Conservation (phyloP, 2,797 vertebrate genomes). For the Pachyuromys duprasi region DNA sequence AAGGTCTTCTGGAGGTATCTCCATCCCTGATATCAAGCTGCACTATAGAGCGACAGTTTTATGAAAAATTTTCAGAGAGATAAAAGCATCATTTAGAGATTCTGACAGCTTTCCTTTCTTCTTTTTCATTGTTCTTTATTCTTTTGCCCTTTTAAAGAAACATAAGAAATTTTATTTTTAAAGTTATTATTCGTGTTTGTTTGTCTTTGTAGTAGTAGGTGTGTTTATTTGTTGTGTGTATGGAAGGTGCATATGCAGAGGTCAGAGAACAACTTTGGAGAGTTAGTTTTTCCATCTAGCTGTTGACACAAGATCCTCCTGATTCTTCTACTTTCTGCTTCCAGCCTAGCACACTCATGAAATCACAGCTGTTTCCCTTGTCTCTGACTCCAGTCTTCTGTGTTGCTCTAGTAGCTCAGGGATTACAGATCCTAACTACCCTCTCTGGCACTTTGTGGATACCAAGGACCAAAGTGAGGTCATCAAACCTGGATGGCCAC, state of each 20-base stretch:
- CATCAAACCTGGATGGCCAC: not conserved
- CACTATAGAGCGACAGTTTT: too few species aligned
- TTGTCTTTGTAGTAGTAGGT: not conserved
- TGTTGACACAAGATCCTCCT: not conserved
- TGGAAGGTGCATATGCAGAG: not conserved
- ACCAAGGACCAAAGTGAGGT: not conserved
- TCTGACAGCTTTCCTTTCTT: not conserved
- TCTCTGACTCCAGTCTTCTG: not conserved
- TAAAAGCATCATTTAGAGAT: not conserved
- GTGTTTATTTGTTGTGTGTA: accelerated
- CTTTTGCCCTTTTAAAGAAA: not conserved
- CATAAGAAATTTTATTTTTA: not conserved
- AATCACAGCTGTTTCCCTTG: not conserved
- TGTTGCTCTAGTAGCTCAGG: not conserved
- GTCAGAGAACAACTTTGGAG: not conserved
- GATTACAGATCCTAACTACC: not conserved
- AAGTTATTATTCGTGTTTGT: not conserved
- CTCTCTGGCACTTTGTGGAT: not conserved
- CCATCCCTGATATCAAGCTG: too few species aligned
- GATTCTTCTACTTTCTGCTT: not conserved
- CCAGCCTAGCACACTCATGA: too few species aligned
- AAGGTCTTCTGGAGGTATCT: too few species aligned
- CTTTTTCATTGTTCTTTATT: not conserved
- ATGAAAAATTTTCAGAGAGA: not conserved
- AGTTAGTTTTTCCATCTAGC: not conserved